Conservation (phyloP, 2,113 vertebrate species). For the Pomatostomus ruficeps region DNA sequence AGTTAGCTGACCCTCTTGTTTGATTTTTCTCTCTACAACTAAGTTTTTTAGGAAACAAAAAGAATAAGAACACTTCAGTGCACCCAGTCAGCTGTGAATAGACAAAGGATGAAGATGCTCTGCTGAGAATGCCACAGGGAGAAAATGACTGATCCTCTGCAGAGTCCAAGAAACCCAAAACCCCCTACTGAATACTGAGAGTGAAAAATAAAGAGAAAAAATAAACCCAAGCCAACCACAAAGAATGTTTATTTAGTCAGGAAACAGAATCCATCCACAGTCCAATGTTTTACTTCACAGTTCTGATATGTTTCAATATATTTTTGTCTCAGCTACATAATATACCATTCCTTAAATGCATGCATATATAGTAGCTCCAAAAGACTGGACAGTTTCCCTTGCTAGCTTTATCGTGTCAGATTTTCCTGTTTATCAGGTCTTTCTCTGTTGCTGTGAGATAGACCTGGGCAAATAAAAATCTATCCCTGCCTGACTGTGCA, state of each 20-base stretch:
- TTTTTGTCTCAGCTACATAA: background rate
- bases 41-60: background rate
- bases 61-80: background rate
- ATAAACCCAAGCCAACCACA: background rate
- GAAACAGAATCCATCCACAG: background rate
- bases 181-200: background rate
- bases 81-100: slow-evolving; percentile 11
- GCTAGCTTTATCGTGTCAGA: background rate
- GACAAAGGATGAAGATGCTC: background rate
- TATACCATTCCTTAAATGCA: background rate
- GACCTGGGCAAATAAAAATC: slow-evolving; percentile 14
- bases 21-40: background rate
- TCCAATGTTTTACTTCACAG: background rate
- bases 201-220: background rate
- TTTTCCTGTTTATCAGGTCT: background rate
- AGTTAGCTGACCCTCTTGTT: background rate
- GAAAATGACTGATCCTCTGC: background rate
- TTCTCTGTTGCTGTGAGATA: background rate
- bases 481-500: background rate
- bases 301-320: background rate
- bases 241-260: background rate
- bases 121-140: background rate
- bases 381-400: background rate
- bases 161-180: background rate
- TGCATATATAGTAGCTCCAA: background rate